A percentile compares a stretch with the other conserved stretches of the same genome.
phyloP scores from a whole-genome alignment of 2,797 vertebrate species.

The Pseudochirops corinnae region DNA sequence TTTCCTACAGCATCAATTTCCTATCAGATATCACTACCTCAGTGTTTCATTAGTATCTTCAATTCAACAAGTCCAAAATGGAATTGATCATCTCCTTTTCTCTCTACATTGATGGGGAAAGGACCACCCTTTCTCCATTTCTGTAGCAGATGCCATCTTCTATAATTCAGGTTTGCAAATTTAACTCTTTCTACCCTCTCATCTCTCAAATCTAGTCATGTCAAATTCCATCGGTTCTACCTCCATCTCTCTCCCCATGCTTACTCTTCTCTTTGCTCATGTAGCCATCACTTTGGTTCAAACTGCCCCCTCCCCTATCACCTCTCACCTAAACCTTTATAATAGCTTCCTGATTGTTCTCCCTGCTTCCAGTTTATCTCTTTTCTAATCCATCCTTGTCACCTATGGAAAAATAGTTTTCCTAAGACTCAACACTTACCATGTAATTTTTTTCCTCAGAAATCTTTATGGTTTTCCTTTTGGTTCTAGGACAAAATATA shows the following conservation, averaged over 20 bases:
- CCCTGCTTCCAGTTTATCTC: background rate
- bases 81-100: background rate
- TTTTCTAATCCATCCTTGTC: background rate
- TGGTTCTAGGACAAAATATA: background rate
- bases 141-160: slow-evolving; percentile 17
- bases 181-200: background rate
- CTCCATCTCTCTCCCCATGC: background rate
- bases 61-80: background rate
- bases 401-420: background rate
- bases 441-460: background rate
- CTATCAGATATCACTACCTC: background rate
- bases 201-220: no score
- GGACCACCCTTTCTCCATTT: slow-evolving; percentile 32
- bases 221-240: no score
- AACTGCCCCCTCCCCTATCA: background rate
- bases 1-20: background rate
- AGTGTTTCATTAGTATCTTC: background rate
- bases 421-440: background rate
- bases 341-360: background rate
- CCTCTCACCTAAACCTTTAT: background rate
- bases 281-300: background rate
- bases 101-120: background rate
- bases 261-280: background rate
- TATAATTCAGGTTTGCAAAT: background rate
- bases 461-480: background rate